Evolutionary conservation across 2,113 vertebrate genomes (phyloP), one percentile per base, ranked within the genome.

Genomic region (Percina caprodes): DNA sequence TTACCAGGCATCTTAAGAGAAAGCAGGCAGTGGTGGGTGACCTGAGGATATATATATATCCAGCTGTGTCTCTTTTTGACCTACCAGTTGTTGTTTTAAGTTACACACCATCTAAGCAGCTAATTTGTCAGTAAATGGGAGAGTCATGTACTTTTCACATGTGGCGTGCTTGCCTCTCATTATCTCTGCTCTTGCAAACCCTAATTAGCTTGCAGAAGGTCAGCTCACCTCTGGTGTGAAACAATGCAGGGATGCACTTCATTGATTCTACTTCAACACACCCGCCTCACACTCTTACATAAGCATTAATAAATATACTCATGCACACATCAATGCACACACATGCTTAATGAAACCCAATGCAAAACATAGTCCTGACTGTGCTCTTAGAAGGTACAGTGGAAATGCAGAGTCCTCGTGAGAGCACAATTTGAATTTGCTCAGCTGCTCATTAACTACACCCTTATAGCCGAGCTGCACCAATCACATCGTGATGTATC

Each of bases 191-290:
- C 82, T 77, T 71, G 73, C 85, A 67, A 89, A 76, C 35, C 65
- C 87, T 94, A 92, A 93, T 91, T 85, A 91, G 89, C 80, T 70
- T 35, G 74, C 71, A 77, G 63, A 76, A 85, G 80, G 82, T 82
- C 87, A 77, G 58, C 82, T 72, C 82, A 91, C 91, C 89, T 88
- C 74, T 85, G 90, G 72, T 83, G 74, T 23, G 70, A 82, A 88
- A 90, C 74, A 90, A 81, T 77, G 77, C 76, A 46, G 30, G 45
- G 77, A 90, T 60, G 71, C 88, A 76, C 75, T 85, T 76, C 74
- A 80, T 2, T 82, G 87, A 52, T 72, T 91, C 61, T 68, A 56
- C 54, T 19, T 75, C 39, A 42, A 76, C 23, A 46, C 68, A n/a
- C 63, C 26, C 69, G 59, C 58, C 58, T 9, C 69, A 59, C 48